Percentiles rank a stretch among this genome's conserved stretches.
Conservation (phyloP, 2,797 vertebrate species). For the Acanthurus lineatus region DNA sequence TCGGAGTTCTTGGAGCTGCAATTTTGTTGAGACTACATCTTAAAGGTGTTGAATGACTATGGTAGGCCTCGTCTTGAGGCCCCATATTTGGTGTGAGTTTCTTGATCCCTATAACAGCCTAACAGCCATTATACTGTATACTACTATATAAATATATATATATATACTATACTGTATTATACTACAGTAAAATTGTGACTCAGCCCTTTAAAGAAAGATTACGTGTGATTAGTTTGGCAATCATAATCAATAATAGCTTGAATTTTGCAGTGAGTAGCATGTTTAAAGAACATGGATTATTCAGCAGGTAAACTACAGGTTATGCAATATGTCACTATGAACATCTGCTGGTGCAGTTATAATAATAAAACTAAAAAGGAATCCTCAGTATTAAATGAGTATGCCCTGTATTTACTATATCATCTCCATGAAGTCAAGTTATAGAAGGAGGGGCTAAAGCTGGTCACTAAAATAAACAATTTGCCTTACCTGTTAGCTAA, state of each 20-base stretch:
- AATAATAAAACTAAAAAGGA: not conserved
- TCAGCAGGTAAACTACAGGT: not conserved
- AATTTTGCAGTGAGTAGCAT: not conserved
- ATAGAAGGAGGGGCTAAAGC: not conserved
- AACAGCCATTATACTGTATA: not conserved
- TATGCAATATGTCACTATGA: not conserved
- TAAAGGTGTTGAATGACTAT: not conserved
- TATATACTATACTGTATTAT: too few species aligned
- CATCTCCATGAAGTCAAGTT: not conserved
- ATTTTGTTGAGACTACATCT: not conserved
- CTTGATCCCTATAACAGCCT: not conserved
- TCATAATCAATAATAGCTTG: too few species aligned
- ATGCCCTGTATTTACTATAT: not conserved
- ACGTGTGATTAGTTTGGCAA: too few species aligned
- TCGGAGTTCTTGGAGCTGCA: not conserved
- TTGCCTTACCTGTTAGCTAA: not conserved
- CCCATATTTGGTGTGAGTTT: not conserved
- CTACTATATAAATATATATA: too few species aligned
- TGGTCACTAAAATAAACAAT: not conserved
- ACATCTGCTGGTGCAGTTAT: not conserved
- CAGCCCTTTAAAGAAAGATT: too few species aligned
- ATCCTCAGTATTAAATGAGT: not conserved
- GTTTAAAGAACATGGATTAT: conserved; percentile 1
- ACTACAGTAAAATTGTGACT: too few species aligned
- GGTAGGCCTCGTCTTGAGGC: not conserved